Conservation (phyloP, 2,797 vertebrate species). For the Mallotus villosus region DNA sequence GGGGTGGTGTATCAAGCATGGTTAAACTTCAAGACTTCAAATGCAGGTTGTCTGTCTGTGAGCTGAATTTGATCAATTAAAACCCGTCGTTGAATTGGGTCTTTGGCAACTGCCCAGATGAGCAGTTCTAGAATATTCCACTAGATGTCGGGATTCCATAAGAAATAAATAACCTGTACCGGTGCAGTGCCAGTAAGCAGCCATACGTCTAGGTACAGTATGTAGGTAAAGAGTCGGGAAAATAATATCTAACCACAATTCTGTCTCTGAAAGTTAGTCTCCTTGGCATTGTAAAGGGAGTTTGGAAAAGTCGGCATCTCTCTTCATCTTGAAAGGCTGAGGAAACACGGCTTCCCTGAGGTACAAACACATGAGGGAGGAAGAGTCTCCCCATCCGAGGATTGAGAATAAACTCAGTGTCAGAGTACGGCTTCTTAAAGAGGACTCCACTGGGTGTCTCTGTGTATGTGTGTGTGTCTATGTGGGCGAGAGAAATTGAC, state of each 20-base stretch:
- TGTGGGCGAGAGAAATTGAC: not conserved
- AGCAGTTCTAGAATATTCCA: not conserved
- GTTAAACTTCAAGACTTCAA: not conserved
- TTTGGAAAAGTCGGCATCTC: not conserved
- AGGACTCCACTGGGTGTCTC: constrained; percentile 5
- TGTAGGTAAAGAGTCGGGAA: no score
- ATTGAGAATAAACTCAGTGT: not conserved
- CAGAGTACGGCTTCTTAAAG: not conserved
- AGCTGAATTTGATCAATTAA: not conserved
- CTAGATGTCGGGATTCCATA: constrained; percentile 4
- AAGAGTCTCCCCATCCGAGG: not conserved
- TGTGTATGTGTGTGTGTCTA: constrained; percentile 7
- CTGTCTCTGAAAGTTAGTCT: not conserved
- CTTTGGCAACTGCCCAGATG: not conserved
- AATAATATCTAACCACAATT: no score
- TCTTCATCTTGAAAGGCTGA: not conserved
- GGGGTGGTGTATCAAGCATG: not conserved
- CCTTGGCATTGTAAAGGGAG: not conserved
- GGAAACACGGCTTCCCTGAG: not conserved
- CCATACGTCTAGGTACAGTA: no score
- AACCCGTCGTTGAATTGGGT: not conserved
- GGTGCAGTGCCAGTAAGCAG: not conserved
- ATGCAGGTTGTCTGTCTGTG: not conserved
- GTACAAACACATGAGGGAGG: not conserved
- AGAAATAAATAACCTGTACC: not conserved